Conservation (phyloP, 1,140 invertebrate species). For the Dufourea novaeangliae region DNA sequence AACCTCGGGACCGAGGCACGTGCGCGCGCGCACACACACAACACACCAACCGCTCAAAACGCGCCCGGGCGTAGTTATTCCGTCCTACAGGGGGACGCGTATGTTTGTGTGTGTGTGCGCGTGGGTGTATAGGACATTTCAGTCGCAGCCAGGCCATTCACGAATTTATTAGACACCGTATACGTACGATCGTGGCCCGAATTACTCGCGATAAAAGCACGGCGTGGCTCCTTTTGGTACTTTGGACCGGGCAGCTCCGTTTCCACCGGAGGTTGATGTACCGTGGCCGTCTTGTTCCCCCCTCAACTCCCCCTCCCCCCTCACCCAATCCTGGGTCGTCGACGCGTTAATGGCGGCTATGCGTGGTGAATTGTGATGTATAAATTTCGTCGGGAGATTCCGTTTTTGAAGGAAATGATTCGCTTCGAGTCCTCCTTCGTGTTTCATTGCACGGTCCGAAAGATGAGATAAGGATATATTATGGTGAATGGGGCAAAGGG, state of each 20-base stretch:
- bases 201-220: slow-evolving; percentile 66
- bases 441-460: background rate
- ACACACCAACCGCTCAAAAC: background rate
- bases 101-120: slow-evolving; percentile 26
- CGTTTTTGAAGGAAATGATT: slow-evolving; percentile 44
- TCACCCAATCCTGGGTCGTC: slow-evolving; percentile 13
- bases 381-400: slow-evolving; percentile 41
- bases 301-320: too few relatives aligned
- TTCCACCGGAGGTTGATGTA: slow-evolving; percentile 50
- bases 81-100: too few relatives aligned
- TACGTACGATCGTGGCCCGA: slow-evolving; percentile 62
- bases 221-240: slow-evolving; percentile 47
- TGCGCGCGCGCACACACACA: slow-evolving; percentile 31
- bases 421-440: background rate
- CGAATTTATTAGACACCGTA: slow-evolving; percentile 64
- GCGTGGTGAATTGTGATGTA: slow-evolving; percentile 50
- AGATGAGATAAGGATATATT: slow-evolving; percentile 4
- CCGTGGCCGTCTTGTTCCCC: slow-evolving; percentile 43
- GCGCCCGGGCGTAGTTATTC: slow-evolving; percentile 1
- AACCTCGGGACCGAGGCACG: slow-evolving; percentile 39
- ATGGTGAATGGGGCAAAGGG: background rate
- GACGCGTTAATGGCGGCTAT: slow-evolving; percentile 50
- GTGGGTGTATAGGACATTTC: slow-evolving; percentile 59
- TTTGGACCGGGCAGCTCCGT: slow-evolving; percentile 34
- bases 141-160: slow-evolving; percentile 59